Evolutionary conservation across 2,113 vertebrate genomes (phyloP).

Genomic region (Gobio gobio): DNA sequence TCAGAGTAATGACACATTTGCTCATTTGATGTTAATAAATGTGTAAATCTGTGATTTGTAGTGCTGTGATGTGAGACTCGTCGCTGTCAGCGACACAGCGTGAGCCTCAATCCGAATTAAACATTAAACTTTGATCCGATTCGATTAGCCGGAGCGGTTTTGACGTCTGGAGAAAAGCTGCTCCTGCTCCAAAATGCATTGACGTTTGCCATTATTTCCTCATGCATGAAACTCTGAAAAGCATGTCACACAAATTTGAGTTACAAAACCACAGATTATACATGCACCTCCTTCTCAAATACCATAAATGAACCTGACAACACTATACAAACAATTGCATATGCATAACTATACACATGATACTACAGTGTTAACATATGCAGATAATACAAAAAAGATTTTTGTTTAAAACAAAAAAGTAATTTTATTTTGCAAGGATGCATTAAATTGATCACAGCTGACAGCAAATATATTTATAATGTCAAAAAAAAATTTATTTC

Average conservation of each 20-base stretch:
- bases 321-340: background rate
- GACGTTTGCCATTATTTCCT: background rate
- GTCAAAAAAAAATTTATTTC: background rate
- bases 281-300: background rate
- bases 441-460: background rate
- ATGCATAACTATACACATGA: background rate
- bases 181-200: background rate
- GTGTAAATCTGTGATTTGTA: background rate
- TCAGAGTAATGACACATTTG: background rate
- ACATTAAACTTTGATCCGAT: constrained; percentile 16
- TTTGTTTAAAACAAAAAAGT: background rate
- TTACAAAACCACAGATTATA: background rate
- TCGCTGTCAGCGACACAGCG: constrained; percentile 9
- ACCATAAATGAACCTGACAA: background rate
- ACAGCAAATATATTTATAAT: background rate
- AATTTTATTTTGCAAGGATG: background rate
- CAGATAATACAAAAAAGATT: background rate
- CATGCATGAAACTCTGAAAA: background rate
- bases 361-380: too few relatives aligned
- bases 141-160: background rate
- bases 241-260: background rate
- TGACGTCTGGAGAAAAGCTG: constrained; percentile 13
- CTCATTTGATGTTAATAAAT: constrained; percentile 3
- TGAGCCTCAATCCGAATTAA: background rate
- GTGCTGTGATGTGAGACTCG: background rate